A percentile compares a stretch with the other conserved stretches of the same genome.
phyloP scores from a whole-genome alignment of 1,140 invertebrate genomes.

The Harpegnathos saltator region DNA sequence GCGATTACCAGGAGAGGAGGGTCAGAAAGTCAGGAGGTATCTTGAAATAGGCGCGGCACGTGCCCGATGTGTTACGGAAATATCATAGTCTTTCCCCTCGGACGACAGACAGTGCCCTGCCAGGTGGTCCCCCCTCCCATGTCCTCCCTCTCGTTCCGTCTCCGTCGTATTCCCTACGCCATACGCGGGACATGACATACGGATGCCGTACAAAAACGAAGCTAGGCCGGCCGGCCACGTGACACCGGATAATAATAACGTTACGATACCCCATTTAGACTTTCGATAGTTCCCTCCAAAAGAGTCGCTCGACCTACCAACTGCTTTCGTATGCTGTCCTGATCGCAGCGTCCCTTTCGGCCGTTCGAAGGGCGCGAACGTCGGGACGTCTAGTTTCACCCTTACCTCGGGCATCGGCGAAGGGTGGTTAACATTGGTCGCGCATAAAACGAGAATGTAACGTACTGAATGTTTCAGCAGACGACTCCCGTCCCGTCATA shows the following conservation, averaged over 20 bases:
- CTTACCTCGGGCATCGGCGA: slow-evolving; percentile 2
- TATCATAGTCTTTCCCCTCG: slow-evolving; percentile 50
- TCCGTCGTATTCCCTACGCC: slow-evolving; percentile 33
- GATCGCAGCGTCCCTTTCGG: slow-evolving; percentile 71
- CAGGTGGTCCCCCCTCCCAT: slow-evolving; percentile 69
- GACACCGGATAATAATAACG: slow-evolving; percentile 70
- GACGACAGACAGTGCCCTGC: slow-evolving; percentile 49
- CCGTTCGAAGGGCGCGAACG: slow-evolving; percentile 62
- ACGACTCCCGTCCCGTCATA: not conserved
- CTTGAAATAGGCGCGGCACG: slow-evolving; percentile 59
- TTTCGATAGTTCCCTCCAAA: slow-evolving; percentile 52
- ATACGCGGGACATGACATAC: slow-evolving; percentile 27
- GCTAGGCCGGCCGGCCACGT: slow-evolving; percentile 61
- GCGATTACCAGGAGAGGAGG: slow-evolving; percentile 52
- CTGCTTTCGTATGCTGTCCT: slow-evolving; percentile 68
- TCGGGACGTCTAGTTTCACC: slow-evolving; percentile 64
- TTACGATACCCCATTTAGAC: slow-evolving; percentile 60
- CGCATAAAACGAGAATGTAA: not conserved
- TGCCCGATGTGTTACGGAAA: slow-evolving; percentile 66
- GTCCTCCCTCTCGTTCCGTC: not conserved
- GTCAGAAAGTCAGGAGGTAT: slow-evolving; percentile 61
- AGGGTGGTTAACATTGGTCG: slow-evolving; percentile 17
- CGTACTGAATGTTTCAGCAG: not conserved
- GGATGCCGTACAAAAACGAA: slow-evolving; percentile 74
- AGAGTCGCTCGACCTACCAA: slow-evolving; percentile 61